phyloP scores from a whole-genome alignment of 2,888 invertebrate species.

The Tryphoninae sp. region DNA sequence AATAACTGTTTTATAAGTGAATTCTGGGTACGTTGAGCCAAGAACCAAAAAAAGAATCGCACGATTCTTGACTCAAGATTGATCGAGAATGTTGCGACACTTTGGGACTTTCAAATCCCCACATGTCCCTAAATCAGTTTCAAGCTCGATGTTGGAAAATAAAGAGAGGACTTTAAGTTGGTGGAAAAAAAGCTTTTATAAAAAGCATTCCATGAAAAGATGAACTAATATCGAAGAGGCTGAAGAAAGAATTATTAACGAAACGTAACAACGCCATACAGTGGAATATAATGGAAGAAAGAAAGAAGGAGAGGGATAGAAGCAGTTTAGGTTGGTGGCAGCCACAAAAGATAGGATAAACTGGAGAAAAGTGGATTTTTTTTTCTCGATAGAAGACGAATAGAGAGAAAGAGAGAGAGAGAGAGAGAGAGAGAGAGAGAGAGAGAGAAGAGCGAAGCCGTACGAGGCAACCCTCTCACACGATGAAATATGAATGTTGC shows the following conservation, averaged over 20 bases:
- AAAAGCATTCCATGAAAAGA: too few species aligned
- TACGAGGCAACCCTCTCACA: slow-evolving; percentile 66
- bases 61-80: background rate
- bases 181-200: background rate
- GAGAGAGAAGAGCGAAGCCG: slow-evolving; percentile 54
- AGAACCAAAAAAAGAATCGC: slow-evolving; percentile 27
- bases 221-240: background rate
- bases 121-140: too few species aligned
- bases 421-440: slow-evolving; percentile 58
- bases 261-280: background rate
- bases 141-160: background rate
- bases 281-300: slow-evolving; percentile 21
- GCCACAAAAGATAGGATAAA: slow-evolving; percentile 39
- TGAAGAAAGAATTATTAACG: background rate
- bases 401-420: slow-evolving; percentile 53
- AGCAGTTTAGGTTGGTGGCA: background rate
- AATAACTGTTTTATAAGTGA: too few species aligned
- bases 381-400: slow-evolving; percentile 39
- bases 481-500: slow-evolving; percentile 75
- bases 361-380: slow-evolving; percentile 19
- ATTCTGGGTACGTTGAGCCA: background rate
- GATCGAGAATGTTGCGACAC: background rate
- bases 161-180: background rate
- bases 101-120: too few species aligned
- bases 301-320: slow-evolving; percentile 18